phyloP scores from a whole-genome alignment of 2,888 invertebrate genomes.

The Pteria penguin region DNA sequence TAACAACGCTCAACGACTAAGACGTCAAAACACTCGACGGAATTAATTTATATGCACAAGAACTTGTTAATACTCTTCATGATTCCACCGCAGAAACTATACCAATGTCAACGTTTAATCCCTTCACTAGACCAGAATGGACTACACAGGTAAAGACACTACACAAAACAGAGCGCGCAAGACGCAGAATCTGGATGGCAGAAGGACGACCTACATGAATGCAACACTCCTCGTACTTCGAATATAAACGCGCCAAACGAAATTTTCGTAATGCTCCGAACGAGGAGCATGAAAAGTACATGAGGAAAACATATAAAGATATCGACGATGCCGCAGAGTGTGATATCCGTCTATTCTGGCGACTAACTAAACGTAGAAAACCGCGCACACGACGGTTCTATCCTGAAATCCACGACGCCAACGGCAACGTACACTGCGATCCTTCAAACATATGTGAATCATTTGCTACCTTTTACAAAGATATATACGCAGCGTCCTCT shows the following conservation, averaged over 20 bases:
- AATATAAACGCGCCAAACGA: conserved; percentile 15
- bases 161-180: background rate
- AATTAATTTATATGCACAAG: background rate
- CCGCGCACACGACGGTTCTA: no score
- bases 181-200: conserved; percentile 2
- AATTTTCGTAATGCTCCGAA: background rate
- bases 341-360: conserved; percentile 29
- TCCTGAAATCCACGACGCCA: background rate
- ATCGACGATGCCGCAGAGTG: conserved; percentile 19
- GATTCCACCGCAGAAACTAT: conserved; percentile 2
- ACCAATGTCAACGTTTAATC: conserved; percentile 4
- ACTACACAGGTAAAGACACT: background rate
- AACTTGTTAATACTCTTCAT: background rate
- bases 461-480: conserved; percentile 6
- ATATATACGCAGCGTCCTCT: conserved; percentile 1
- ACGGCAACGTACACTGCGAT: background rate
- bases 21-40: background rate
- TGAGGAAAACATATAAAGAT: conserved; percentile 3
- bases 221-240: background rate
- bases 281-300: conserved; percentile 6
- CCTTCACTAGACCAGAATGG: conserved; percentile 17
- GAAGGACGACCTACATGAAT: conserved; percentile 5
- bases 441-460: background rate
- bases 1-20: background rate
- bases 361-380: conserved; percentile 8